Conservation (phyloP, 2,113 vertebrate species). For the Pseudorectes ferrugineus region DNA sequence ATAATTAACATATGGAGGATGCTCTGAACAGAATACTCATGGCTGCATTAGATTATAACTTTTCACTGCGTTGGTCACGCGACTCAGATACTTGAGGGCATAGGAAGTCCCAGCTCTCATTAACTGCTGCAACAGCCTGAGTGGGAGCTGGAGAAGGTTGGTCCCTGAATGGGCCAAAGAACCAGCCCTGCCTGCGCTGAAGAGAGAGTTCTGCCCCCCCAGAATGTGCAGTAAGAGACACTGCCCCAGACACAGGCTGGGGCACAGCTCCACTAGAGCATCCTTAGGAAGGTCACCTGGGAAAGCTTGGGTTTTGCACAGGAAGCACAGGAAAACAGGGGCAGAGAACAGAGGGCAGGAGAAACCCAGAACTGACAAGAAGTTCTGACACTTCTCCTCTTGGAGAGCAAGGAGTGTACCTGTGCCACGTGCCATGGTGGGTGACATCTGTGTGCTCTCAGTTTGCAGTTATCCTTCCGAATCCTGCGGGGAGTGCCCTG, state of each 20-base stretch:
- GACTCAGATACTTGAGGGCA: neutral
- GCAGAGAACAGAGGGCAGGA: neutral
- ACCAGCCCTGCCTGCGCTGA: neutral
- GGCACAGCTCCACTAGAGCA: neutral
- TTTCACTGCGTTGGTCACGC: constrained; percentile 12
- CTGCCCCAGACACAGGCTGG: neutral
- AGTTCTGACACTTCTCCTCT: neutral
- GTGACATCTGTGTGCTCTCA: neutral
- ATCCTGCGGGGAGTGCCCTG: accelerated
- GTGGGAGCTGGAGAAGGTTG: neutral
- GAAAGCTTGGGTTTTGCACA: neutral
- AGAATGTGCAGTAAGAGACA: accelerated
- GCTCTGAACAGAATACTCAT: constrained; percentile 49
- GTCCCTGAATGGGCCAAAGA: neutral
- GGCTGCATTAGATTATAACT: constrained; percentile 57
- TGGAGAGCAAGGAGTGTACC: neutral
- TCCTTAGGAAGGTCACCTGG: neutral
- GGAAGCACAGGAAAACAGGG: neutral
- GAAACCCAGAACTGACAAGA: neutral
- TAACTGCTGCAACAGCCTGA: neutral
- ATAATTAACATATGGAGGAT: constrained; percentile 74
- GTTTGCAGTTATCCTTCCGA: too few species aligned
- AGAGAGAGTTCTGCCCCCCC: neutral
- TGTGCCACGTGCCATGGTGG: accelerated
- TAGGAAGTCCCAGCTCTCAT: neutral